Evolutionary conservation across 2,797 vertebrate species (phyloP), one percentile per base, ranked within the genome.

Genomic region (Crypturellus tataupa): DNA sequence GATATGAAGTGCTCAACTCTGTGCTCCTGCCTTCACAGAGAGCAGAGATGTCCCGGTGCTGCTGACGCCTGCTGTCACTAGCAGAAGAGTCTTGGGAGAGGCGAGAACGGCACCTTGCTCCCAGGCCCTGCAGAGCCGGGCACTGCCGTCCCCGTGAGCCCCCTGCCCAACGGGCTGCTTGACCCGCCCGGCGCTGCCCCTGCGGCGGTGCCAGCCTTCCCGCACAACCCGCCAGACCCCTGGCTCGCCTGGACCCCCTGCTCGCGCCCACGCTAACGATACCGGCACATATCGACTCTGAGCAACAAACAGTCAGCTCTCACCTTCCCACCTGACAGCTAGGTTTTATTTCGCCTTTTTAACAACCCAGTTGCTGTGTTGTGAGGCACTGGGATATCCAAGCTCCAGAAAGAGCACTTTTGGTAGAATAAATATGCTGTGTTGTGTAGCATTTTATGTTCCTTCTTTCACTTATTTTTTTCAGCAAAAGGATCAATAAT

Each of bases 1-100:
- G 60, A 71, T 77, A 85, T 1, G 40, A 94, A 88, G 29, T 73
- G 80, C 65, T 91, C 90, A 97, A 69, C 91, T 87, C 46, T 71
- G 37, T 53, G 80, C 77, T 93, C 85, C 95, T 91, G 65, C 68
- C 87, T 92, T 67, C 79, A 59, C 91, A 39, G 37, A 39, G 37
- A 39, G 37, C 37, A 39, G 37, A 39, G 11, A 10, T 39, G 37
- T 39, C 37, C 37, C 37, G 37, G 37, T 10, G 7, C 37, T 39
- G 37, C 37, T 39, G 8, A 39, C 37, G 10, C 37, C 37, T 39
- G 37, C 89, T 94, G 92, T 63, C 82, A 63, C 71, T 29, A 80
- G 49, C 87, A 84, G 51, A 55, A 85, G 55, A 58, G 17, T 64
- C 84, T 58, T 40, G 23, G 39, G 59, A 55, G 44, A 88, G 89